phyloP scores from a whole-genome alignment of 2,797 vertebrate genomes.

The Sebastes paucispinis region DNA sequence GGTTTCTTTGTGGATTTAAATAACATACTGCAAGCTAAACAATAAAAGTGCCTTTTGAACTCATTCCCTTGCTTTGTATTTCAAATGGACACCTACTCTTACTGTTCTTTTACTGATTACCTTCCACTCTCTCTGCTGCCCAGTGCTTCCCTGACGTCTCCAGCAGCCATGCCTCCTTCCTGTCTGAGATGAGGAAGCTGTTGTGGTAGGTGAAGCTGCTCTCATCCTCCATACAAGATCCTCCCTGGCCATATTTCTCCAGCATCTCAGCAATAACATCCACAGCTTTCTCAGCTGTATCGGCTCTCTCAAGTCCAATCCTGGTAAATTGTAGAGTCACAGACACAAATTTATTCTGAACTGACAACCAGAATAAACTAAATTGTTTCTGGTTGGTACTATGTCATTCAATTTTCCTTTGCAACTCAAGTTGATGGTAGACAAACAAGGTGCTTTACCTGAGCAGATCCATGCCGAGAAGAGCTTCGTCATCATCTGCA shows the following conservation, averaged over 20 bases:
- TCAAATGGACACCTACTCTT: background rate
- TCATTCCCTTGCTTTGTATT: background rate
- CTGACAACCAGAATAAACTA: background rate
- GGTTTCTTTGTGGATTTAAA: background rate
- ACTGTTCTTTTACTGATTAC: conserved; percentile 70
- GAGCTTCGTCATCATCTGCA: conserved; percentile 84
- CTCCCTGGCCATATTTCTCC: conserved; percentile 92
- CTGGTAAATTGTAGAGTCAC: conserved; percentile 68
- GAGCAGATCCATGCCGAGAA: conserved; percentile 97
- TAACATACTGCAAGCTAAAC: background rate
- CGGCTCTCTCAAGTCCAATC: conserved; percentile 93
- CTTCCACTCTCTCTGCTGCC: conserved; percentile 94
- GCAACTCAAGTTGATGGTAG: background rate
- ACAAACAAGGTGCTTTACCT: conserved; percentile 76
- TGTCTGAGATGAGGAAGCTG: conserved; percentile 95
- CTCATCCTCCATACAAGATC: conserved; percentile 91
- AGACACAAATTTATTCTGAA: background rate
- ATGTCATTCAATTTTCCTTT: background rate
- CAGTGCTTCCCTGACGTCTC: conserved; percentile 94
- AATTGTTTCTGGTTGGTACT: background rate
- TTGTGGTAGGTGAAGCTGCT: conserved; percentile 93
- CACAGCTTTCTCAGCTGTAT: conserved; percentile 91
- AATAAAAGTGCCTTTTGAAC: background rate
- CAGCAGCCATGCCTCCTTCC: conserved; percentile 94
- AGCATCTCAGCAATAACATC: conserved; percentile 88